phyloP scores from a whole-genome alignment of 2,797 vertebrate genomes.

The Melanotaenia maccullochi region DNA sequence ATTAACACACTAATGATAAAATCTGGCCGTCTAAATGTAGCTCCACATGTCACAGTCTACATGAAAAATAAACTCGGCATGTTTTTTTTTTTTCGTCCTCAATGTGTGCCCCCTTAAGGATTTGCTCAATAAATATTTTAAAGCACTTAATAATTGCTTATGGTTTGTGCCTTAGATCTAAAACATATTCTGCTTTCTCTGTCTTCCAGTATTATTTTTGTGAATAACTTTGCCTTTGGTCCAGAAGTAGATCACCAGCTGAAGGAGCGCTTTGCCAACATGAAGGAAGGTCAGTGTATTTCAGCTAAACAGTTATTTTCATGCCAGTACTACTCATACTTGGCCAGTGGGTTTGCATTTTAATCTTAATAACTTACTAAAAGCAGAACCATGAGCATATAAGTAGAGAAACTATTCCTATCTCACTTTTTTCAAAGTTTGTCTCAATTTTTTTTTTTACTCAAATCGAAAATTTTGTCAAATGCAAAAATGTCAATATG shows the following conservation, averaged over 20 bases:
- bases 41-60: background rate
- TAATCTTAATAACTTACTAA: background rate
- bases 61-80: background rate
- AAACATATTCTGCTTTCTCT: slow-evolving; percentile 56
- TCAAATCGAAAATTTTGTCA: background rate
- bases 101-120: background rate
- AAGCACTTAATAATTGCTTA: background rate
- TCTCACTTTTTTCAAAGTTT: too few relatives aligned
- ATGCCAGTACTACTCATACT: background rate
- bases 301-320: background rate
- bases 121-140: background rate
- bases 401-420: too few relatives aligned
- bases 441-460: too few relatives aligned
- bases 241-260: slow-evolving; percentile 99
- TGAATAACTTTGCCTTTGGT: slow-evolving; percentile 99
- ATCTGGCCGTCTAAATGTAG: background rate
- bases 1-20: background rate
- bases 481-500: too few relatives aligned
- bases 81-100: background rate
- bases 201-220: slow-evolving; percentile 97
- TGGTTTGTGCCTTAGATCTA: slow-evolving; percentile 9
- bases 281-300: slow-evolving; percentile 95
- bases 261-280: slow-evolving; percentile 99
- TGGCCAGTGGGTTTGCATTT: background rate
- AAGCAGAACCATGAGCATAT: too few relatives aligned